Conservation (phyloP, 2,888 invertebrate genomes). For the Blastobasis lacticolella region DNA sequence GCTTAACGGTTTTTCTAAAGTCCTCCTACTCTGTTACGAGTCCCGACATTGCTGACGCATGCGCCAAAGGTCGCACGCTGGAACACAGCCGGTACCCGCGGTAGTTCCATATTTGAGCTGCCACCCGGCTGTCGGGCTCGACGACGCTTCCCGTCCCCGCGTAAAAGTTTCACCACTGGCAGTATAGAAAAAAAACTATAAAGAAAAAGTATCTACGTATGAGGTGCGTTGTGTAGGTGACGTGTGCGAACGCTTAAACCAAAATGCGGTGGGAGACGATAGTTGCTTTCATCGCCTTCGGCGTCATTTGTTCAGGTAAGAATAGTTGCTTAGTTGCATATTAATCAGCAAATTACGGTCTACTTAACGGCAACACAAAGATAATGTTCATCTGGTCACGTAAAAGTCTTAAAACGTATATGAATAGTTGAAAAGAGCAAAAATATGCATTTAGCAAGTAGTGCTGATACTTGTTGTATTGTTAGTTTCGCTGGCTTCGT, state of each 20-base stretch:
- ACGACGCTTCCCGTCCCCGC: constrained; percentile 19
- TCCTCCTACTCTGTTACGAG: too few species aligned
- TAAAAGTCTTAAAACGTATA: too few species aligned
- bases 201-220: constrained; percentile 26
- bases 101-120: constrained; percentile 38
- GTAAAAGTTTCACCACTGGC: constrained; percentile 40
- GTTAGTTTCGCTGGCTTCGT: too few species aligned
- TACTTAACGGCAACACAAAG: too few species aligned
- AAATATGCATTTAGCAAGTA: too few species aligned
- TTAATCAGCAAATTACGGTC: too few species aligned
- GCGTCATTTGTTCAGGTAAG: constrained; percentile 46
- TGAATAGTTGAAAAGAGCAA: too few species aligned
- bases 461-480: too few species aligned
- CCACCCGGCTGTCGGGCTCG: constrained; percentile 29
- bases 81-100: constrained; percentile 26
- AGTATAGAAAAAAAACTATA: constrained; percentile 1
- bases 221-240: constrained; percentile 37
- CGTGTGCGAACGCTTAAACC: constrained; percentile 22
- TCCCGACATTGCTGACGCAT: constrained; percentile 30
- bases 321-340: too few species aligned
- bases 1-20: too few species aligned
- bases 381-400: too few species aligned
- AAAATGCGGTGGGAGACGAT: constrained; percentile 49
- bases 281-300: constrained; percentile 30
- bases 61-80: constrained; percentile 41